These are phyloP conservation scores for Trachops cirrhosus DNA, from an alignment of 2,797 vertebrate genomes.

Conservation along the genomic window DNA sequence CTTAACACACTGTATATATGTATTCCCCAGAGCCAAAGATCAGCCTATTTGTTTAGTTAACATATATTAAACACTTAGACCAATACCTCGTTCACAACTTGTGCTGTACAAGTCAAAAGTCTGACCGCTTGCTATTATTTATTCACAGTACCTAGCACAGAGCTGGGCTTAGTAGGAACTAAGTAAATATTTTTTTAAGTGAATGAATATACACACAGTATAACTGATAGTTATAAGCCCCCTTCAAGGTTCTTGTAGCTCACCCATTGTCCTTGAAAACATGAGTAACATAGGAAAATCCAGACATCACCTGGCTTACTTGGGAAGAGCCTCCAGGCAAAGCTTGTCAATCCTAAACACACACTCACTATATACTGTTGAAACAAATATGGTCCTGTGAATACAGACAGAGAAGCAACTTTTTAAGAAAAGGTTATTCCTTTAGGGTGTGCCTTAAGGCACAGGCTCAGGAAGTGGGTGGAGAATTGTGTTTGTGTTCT, in stretches of 20 bases:
- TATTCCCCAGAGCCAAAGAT: neutral
- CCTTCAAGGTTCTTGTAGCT: neutral
- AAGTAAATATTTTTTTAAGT: neutral
- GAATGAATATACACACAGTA: neutral
- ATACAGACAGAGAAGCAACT: neutral
- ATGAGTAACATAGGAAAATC: neutral
- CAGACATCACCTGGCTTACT: neutral
- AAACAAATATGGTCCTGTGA: neutral
- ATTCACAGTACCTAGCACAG: neutral
- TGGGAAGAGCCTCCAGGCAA: neutral
- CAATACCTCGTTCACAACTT: neutral
- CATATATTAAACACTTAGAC: neutral
- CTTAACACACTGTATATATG: neutral
- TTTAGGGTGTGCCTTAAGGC: neutral
- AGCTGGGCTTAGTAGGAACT: neutral
- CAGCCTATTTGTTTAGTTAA: neutral
- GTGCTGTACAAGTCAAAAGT: neutral
- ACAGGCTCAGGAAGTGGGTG: neutral
- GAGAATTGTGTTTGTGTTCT: neutral
- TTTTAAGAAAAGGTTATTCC: neutral
- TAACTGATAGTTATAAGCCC: neutral
- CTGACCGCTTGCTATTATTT: neutral
- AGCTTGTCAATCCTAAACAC: neutral
- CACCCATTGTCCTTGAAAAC: neutral
- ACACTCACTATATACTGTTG: neutral